Conservation (phyloP, 2,113 vertebrate species). For the Oryzias melastigma region DNA sequence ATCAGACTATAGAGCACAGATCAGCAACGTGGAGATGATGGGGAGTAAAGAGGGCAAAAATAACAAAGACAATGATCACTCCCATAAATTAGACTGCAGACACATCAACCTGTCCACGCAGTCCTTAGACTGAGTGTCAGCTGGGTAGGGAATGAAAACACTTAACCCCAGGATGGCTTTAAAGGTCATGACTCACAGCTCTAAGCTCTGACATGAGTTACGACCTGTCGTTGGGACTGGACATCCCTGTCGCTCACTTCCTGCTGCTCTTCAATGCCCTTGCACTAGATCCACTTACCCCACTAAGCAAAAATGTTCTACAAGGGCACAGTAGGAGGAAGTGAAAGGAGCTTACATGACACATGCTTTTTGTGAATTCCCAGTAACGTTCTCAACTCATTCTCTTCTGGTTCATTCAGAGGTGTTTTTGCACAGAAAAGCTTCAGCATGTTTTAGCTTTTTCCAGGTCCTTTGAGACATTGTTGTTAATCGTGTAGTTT, state of each 20-base stretch:
- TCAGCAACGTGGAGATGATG: constrained; percentile 3
- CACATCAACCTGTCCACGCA: constrained; percentile 68
- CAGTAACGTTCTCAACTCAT: too few species aligned
- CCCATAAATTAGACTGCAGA: constrained; percentile 52
- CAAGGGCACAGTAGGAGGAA: constrained; percentile 51
- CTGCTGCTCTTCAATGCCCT: constrained; percentile 12
- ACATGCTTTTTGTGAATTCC: too few species aligned
- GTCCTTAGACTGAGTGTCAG: constrained; percentile 52
- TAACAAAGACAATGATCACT: constrained; percentile 56
- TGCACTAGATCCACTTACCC: constrained; percentile 55
- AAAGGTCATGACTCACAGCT: constrained; percentile 64
- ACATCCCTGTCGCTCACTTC: constrained; percentile 46
- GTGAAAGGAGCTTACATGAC: constrained; percentile 39
- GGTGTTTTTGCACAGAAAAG: too few species aligned
- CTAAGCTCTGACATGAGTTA: constrained; percentile 51
- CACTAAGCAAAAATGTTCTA: constrained; percentile 49
- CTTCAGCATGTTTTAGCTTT: too few species aligned
- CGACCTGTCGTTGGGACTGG: constrained; percentile 41
- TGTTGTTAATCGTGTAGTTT: too few species aligned
- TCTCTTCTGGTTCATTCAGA: too few species aligned
- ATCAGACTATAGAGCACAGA: constrained; percentile 1
- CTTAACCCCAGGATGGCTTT: constrained; percentile 48
- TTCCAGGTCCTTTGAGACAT: too few species aligned
- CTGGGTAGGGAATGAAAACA: constrained; percentile 65
- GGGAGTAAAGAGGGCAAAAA: constrained; percentile 38